phyloP scores from a whole-genome alignment of 2,113 vertebrate genomes.

The Struthio camelus region DNA sequence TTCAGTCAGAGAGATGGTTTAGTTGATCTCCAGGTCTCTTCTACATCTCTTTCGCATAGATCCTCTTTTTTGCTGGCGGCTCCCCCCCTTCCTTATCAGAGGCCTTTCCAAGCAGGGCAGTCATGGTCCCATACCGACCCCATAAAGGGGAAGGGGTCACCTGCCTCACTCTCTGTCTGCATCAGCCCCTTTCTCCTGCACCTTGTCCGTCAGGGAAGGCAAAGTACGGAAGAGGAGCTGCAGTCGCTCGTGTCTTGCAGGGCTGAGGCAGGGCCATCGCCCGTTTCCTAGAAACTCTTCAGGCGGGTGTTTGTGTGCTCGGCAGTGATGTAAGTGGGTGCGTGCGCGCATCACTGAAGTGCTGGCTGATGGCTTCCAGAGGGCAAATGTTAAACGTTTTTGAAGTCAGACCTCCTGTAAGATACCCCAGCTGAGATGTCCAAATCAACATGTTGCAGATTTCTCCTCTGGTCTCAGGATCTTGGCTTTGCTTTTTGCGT shows the following conservation, averaged over 20 bases:
- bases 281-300: not conserved
- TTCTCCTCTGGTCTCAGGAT: not conserved
- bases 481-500: not conserved
- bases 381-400: not conserved
- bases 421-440: not conserved
- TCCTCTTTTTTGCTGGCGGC: not conserved
- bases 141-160: not conserved
- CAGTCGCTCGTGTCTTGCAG: not conserved
- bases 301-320: not conserved
- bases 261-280: not conserved
- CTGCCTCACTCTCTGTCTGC: not conserved
- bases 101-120: not conserved
- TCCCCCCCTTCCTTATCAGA: not conserved
- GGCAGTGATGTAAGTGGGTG: not conserved
- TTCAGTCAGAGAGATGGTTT: not conserved
- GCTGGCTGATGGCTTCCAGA: not conserved
- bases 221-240: not conserved
- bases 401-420: not conserved
- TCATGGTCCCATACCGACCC: not conserved
- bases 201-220: not conserved
- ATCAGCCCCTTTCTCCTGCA: not conserved
- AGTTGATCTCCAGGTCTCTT: not conserved
- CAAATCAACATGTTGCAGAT: not conserved
- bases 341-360: not conserved
- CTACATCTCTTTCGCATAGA: not conserved